Base-by-base conservation (phyloP, 2,797 vertebrate species). In the Intellagama lesueurii region DNA sequence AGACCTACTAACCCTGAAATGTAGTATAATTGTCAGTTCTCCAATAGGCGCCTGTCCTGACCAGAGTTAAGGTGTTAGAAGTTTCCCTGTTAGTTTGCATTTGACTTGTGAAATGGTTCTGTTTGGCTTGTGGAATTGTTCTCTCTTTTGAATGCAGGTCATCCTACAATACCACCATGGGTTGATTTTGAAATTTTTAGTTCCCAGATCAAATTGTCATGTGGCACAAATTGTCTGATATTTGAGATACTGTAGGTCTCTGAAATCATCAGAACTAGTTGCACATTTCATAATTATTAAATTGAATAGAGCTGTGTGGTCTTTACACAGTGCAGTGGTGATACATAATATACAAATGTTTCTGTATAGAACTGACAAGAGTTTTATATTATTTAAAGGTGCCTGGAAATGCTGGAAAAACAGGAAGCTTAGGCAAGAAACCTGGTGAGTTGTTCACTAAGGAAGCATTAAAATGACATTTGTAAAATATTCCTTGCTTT, bases 351-450 rank as follows among this genome's bases (percentile, higher is more conserved):
- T 85, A 32, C 12, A 86, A 32, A 79, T 85, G 64, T 89, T 90
- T 90, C 69, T 81, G 14, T 73, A 35, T 17, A 64, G 87, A n/a
- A 22, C 8, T 75, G 81, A 92, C 22, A 87, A 90, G 86, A 91
- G 5, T 70, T 93, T 16, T 94, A 93, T 92, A 96, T 92, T 96
- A 44, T 96, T 96, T 96, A 94, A 93, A 99, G 99, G 97, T 97
- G 89, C 92, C 98, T 95, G 99, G 98, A 95, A 94, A 98, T 92
- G 98, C 98, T 92, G 99, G 99, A 91, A 99, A 99, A 97, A 98
- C 98, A 0, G 99, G 98, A 93, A 99, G 98, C 94, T 97, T 99
- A 94, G 98, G 99, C 93, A 99, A 99, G 96, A 99, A 99, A 96
- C 99, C 99, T 97, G 99, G 99, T 99, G 94, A 97, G 97, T 94